These are phyloP conservation scores for Maconellicoccus hirsutus DNA, from an alignment of 1,140 invertebrate species.

Conservation along the genomic window DNA sequence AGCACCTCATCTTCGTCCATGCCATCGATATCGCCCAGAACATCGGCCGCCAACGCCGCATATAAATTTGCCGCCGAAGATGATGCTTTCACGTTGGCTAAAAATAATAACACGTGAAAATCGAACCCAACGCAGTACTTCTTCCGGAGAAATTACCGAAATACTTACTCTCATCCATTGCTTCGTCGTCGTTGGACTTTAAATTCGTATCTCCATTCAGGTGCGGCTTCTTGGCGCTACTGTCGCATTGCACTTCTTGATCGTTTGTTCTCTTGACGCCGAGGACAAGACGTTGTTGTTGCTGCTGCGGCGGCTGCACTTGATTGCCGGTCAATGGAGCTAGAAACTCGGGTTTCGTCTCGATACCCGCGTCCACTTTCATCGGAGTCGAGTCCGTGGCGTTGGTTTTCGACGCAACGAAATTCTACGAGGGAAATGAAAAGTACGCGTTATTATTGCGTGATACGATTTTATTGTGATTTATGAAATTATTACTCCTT, in stretches of 20 bases:
- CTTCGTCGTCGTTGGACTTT: slow-evolving; percentile 27
- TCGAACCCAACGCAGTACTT: neutral
- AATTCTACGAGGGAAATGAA: neutral
- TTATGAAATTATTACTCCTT: too few relatives aligned
- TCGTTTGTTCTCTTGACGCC: slow-evolving; percentile 40
- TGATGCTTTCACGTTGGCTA: slow-evolving; percentile 39
- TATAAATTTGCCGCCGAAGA: slow-evolving; percentile 59
- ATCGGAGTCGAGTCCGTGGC: slow-evolving; percentile 37
- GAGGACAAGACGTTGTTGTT: neutral
- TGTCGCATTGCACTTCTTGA: slow-evolving; percentile 38
- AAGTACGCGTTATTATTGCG: too few relatives aligned
- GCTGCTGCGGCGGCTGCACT: too few relatives aligned
- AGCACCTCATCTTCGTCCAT: slow-evolving; percentile 34
- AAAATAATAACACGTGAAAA: slow-evolving; percentile 14
- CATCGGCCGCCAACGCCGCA: slow-evolving; percentile 54
- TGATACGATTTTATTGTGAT: too few relatives aligned
- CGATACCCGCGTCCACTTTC: slow-evolving; percentile 2
- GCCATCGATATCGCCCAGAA: slow-evolving; percentile 49
- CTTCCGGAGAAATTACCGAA: neutral
- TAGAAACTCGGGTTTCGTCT: neutral
- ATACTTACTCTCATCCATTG: slow-evolving; percentile 38
- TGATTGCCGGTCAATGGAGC: neutral
- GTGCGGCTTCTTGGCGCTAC: slow-evolving; percentile 30
- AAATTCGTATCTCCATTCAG: slow-evolving; percentile 28
- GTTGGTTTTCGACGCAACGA: slow-evolving; percentile 30